Evolutionary conservation across 2,888 invertebrate genomes (phyloP).

Genomic region (Adineta ricciae): DNA sequence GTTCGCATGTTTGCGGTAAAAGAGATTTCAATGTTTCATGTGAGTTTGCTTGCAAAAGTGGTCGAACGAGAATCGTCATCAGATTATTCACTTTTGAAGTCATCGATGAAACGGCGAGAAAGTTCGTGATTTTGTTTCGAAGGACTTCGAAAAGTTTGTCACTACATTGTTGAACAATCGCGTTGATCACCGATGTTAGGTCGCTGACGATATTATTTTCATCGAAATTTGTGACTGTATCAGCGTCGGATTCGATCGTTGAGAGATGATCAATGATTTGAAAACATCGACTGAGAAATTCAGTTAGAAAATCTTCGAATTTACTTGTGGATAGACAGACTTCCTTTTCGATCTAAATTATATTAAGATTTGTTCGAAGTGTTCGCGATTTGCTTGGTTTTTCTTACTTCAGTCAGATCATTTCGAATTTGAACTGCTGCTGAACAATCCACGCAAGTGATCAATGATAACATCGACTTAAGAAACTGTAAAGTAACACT

Average conservation of each 20-base stretch:
- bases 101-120: background rate
- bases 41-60: background rate
- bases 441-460: constrained; percentile 75
- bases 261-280: constrained; percentile 23
- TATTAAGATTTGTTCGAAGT: background rate
- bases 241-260: constrained; percentile 19
- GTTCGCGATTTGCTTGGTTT: no score
- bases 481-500: background rate
- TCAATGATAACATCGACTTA: constrained; percentile 55
- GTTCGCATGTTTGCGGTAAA: background rate
- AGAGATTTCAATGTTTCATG: background rate
- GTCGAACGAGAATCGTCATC: background rate
- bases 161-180: background rate
- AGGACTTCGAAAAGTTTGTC: background rate
- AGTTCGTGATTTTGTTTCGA: background rate
- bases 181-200: no score
- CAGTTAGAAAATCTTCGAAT: constrained; percentile 76
- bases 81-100: background rate
- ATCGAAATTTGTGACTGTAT: background rate
- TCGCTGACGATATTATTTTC: background rate
- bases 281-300: constrained; percentile 54
- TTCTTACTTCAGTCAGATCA: constrained; percentile 60
- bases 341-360: constrained; percentile 57
- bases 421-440: constrained; percentile 61
- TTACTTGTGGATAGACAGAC: constrained; percentile 70